A percentile compares a stretch with the other conserved stretches of the same genome.
Evolutionary conservation across 1,140 invertebrate species (phyloP).

Genomic region (Galleria mellonella): DNA sequence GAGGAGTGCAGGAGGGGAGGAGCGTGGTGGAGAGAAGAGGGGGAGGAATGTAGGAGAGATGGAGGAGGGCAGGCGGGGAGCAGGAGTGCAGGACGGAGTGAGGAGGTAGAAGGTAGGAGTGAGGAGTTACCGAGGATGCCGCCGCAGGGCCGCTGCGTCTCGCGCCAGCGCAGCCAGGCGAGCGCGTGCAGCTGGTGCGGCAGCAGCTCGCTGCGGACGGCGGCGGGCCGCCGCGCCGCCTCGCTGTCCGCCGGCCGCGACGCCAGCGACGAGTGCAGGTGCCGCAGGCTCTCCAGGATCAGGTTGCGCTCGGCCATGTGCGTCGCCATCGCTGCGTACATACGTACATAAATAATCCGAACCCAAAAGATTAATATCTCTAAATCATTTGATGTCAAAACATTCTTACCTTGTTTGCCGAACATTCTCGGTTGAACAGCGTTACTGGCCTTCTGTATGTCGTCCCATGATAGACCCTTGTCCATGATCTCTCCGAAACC

Average conservation of each 20-base stretch:
- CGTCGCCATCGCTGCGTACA: conserved; percentile 74
- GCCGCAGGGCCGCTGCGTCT: conserved; percentile 86
- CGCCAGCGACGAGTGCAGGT: conserved; percentile 82
- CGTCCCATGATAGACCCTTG: conserved; percentile 61
- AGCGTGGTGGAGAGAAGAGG: too few species aligned
- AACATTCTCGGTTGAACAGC: conserved; percentile 73
- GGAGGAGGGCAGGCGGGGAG: too few species aligned
- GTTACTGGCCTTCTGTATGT: conserved; percentile 67
- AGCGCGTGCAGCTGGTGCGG: conserved; percentile 91
- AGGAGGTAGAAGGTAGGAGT: too few species aligned
- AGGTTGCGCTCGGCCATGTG: conserved; percentile 78
- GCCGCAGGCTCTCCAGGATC: conserved; percentile 82
- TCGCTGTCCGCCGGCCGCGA: conserved; percentile 78
- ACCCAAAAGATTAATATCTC: neutral
- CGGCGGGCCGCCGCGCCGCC: conserved; percentile 75
- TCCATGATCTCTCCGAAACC: conserved; percentile 22
- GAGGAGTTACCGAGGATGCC: conserved; percentile 77
- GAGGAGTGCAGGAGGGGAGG: too few species aligned
- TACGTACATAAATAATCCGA: conserved; percentile 9
- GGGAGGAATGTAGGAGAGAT: too few species aligned
- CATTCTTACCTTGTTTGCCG: conserved; percentile 63
- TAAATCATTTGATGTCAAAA: neutral
- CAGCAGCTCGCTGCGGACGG: conserved; percentile 84
- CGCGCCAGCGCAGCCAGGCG: conserved; percentile 92
- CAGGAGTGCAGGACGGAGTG: too few species aligned